A percentile compares a stretch with the other conserved stretches of the same genome.
Conservation (phyloP, 2,113 vertebrate species). For the Tragelaphus scriptus region DNA sequence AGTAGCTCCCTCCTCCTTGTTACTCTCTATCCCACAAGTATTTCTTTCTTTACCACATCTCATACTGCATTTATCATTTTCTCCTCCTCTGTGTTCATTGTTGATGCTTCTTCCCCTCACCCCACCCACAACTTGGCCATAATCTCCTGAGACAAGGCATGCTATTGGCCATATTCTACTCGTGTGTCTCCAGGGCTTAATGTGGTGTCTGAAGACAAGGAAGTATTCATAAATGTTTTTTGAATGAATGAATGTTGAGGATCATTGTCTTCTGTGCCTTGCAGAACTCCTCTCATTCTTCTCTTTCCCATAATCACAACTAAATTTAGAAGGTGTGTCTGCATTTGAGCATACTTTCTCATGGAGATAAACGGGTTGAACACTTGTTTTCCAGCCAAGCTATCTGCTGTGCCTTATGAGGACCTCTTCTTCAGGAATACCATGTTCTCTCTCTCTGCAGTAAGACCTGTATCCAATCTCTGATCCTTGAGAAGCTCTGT, state of each 20-base stretch:
- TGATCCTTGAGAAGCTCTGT: background rate
- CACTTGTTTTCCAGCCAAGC: background rate
- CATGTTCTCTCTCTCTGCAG: background rate
- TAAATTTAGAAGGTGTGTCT: conserved; percentile 6
- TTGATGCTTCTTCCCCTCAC: background rate
- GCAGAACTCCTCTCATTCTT: background rate
- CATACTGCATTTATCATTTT: background rate
- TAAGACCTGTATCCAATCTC: conserved; percentile 17
- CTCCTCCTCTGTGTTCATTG: background rate
- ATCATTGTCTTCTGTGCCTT: background rate
- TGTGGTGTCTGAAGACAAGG: background rate
- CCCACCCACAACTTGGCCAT: background rate
- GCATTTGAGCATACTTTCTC: background rate
- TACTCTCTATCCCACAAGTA: background rate
- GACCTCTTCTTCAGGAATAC: background rate
- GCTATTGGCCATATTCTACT: background rate
- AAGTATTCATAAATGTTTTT: background rate
- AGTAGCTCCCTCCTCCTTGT: background rate
- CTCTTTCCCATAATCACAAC: background rate
- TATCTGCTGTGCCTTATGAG: background rate
- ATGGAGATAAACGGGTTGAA: background rate
- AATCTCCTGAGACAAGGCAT: background rate
- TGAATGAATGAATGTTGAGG: background rate
- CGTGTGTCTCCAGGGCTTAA: background rate
- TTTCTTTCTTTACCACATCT: background rate